Conservation (phyloP, 2,888 invertebrate genomes). For the Megamerina dolium region DNA sequence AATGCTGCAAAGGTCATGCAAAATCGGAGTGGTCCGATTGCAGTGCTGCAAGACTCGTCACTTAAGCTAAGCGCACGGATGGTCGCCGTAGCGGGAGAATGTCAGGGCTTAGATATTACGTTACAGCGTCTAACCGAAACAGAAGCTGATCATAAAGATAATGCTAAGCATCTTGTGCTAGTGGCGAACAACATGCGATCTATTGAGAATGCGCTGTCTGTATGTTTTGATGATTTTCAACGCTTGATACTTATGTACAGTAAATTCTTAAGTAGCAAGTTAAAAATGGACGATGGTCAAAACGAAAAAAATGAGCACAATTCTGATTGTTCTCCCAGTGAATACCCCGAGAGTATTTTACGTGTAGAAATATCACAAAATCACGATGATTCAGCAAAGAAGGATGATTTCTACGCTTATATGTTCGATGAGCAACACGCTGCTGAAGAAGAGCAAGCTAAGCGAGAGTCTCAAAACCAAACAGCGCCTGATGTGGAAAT, state of each 20-base stretch:
- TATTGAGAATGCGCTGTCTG: constrained; percentile 41
- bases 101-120: constrained; percentile 42
- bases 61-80: constrained; percentile 45
- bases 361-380: constrained; percentile 40
- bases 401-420: constrained; percentile 47
- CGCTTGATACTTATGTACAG: constrained; percentile 46
- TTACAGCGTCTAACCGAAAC: constrained; percentile 40
- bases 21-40: constrained; percentile 36
- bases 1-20: constrained; percentile 33
- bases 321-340: constrained; percentile 22
- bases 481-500: constrained; percentile 36
- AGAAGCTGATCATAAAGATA: constrained; percentile 36
- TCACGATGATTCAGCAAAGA: constrained; percentile 30
- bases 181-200: constrained; percentile 44
- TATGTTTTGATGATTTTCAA: constrained; percentile 47
- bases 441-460: constrained; percentile 21
- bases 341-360: constrained; percentile 39
- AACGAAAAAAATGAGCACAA: constrained; percentile 11
- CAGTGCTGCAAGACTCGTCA: constrained; percentile 44
- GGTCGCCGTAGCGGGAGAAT: constrained; percentile 47
- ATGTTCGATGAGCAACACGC: constrained; percentile 41
- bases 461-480: constrained; percentile 16
- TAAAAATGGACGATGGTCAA: constrained; percentile 24
- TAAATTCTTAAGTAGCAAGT: constrained; percentile 42
- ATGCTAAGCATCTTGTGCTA: constrained; percentile 37